Conservation (phyloP, 1,140 invertebrate genomes). For the Drosophila santomea region DNA sequence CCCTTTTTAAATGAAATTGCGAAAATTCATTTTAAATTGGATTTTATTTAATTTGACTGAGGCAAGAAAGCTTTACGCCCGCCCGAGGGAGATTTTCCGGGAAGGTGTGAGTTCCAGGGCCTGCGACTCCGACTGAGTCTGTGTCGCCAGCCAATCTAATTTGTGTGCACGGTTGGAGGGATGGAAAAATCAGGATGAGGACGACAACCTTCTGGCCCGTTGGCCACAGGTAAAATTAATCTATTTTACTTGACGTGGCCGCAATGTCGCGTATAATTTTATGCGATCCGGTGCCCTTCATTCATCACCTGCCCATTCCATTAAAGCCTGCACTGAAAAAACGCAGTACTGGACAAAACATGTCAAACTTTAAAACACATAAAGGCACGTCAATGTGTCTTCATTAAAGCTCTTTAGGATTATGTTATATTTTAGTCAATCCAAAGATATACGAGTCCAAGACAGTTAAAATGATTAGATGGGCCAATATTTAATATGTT, state of each 20-base stretch:
- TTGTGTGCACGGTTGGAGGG: slow-evolving; percentile 35
- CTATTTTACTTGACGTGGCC: slow-evolving; percentile 80
- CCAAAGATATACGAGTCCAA: not conserved
- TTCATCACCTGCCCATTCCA: slow-evolving; percentile 1
- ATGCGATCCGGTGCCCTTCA: slow-evolving; percentile 46
- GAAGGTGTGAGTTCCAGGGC: slow-evolving; percentile 16
- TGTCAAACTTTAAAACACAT: not conserved
- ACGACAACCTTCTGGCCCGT: slow-evolving; percentile 58
- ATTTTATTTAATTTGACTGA: slow-evolving; percentile 83
- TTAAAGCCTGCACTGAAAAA: slow-evolving; percentile 14
- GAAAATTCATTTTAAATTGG: slow-evolving; percentile 84
- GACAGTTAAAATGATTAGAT: too few species aligned
- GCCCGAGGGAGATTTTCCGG: slow-evolving; percentile 36
- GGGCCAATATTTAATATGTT: too few species aligned
- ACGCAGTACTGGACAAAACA: not conserved
- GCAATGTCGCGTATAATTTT: slow-evolving; percentile 80
- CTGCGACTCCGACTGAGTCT: slow-evolving; percentile 20
- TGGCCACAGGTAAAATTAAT: slow-evolving; percentile 81
- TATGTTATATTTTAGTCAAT: not conserved
- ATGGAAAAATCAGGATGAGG: slow-evolving; percentile 12
- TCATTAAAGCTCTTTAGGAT: too few species aligned
- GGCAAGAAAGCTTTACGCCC: slow-evolving; percentile 75
- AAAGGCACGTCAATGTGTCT: too few species aligned
- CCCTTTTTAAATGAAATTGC: slow-evolving; percentile 80
- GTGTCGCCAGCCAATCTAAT: slow-evolving; percentile 69